A percentile compares a stretch with the other conserved stretches of the same genome.
These are phyloP conservation scores for Mormyrus lacerda DNA, from an alignment of 2,113 vertebrate genomes.

Conservation along the genomic window DNA sequence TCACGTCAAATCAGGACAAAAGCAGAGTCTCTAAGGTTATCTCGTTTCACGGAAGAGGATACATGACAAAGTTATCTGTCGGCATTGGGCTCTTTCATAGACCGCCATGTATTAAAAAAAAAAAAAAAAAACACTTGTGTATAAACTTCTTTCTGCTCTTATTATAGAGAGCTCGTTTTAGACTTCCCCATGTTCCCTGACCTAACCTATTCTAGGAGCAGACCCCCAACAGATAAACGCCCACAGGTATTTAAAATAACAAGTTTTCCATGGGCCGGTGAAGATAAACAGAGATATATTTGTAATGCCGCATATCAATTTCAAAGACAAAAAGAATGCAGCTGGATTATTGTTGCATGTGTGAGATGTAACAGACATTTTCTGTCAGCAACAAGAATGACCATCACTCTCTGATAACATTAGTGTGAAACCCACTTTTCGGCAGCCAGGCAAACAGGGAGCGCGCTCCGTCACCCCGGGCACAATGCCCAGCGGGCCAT, in stretches of 20 bases:
- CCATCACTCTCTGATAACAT: slow-evolving; percentile 57
- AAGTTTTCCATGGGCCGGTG: slow-evolving; percentile 62
- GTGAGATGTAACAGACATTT: slow-evolving; percentile 59
- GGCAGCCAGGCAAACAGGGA: not conserved
- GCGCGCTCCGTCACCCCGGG: not conserved
- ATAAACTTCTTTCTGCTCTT: slow-evolving; percentile 31
- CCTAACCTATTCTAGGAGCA: slow-evolving; percentile 52
- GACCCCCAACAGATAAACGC: slow-evolving; percentile 51
- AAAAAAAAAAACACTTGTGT: slow-evolving; percentile 8
- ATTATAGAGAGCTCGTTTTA: slow-evolving; percentile 60
- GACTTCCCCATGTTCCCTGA: slow-evolving; percentile 60
- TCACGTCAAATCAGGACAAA: slow-evolving; percentile 5
- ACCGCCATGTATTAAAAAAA: not conserved
- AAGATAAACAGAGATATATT: slow-evolving; percentile 68
- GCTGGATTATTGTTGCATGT: slow-evolving; percentile 60
- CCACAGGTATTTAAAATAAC: slow-evolving; percentile 65
- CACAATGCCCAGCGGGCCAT: not conserved
- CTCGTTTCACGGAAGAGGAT: not conserved
- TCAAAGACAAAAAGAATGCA: slow-evolving; percentile 62
- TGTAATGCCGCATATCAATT: slow-evolving; percentile 61
- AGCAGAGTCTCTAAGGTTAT: not conserved
- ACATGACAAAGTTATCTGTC: slow-evolving; percentile 15
- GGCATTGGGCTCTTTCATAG: slow-evolving; percentile 1
- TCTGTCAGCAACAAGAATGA: slow-evolving; percentile 41
- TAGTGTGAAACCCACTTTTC: slow-evolving; percentile 26